Base-by-base conservation (phyloP, 2,888 invertebrate genomes). In the Drosophila mettleri region DNA sequence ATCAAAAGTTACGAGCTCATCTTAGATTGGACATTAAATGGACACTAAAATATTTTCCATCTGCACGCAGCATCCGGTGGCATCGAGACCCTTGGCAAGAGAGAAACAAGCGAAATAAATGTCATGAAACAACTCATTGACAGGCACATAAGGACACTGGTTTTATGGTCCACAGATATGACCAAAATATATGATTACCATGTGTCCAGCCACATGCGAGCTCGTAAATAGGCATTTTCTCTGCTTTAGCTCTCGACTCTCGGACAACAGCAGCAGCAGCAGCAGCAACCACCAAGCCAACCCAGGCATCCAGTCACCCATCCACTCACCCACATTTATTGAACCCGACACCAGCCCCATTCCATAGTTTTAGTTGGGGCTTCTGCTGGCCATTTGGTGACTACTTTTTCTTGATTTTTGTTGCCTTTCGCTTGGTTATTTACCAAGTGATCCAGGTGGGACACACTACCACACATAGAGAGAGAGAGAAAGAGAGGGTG, bases 181-280 rank as follows among this genome's bases (percentile, higher is more conserved):
- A 91, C 90, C 90, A 90, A 91, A 90, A 91, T 90, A 90, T 90
- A 90, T 91, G 90, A 91, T 90, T 90, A 90, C 90, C 90, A 89
- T 90, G 90, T 90, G 89, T 90, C 90, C 89, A 79, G 78, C 86
- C 77, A 53, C 81, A 84, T 83, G 78, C 76, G 76, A 74, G 78
- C 86, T 90, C 90, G 90, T 90, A 90, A 90, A 90, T 90, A 90
- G 90, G 90, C 90, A 90, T 90, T 90, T 90, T 88, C 85, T 77
- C 69, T 83, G 80, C 78, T 86, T 86, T 81, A 84, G 80, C 74
- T 84, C 71, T 65, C 65, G 52, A 29, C 27, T 43, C 34, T 51
- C 68, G 75, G 66, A 63, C 73, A 22, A 39, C 38, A 58, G 33
- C 33, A 14, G 5, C 2, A 33, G 14, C 33, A 33, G 14, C 34